A percentile compares a stretch with the other conserved stretches of the same genome.
These are phyloP conservation scores for Macrophya alboannulata DNA, from an alignment of 2,888 invertebrate species.

Conservation along the genomic window DNA sequence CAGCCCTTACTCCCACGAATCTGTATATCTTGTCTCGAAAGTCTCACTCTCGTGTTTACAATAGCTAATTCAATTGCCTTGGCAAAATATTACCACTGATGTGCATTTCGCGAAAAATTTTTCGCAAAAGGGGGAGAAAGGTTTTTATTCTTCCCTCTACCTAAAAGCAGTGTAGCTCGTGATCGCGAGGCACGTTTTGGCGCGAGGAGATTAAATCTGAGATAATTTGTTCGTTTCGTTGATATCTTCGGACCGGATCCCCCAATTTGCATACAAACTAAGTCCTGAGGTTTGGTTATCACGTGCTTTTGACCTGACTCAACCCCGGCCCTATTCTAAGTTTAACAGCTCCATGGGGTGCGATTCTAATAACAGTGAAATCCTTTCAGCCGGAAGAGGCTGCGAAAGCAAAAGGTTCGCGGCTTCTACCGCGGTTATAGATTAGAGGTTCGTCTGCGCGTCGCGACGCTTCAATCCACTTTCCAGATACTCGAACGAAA, in stretches of 20 bases:
- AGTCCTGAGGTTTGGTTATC: constrained; percentile 33
- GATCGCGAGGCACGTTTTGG: background rate
- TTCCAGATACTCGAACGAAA: background rate
- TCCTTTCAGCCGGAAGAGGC: constrained; percentile 38
- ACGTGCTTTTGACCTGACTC: constrained; percentile 47
- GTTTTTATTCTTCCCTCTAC: background rate
- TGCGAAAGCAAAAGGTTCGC: constrained; percentile 30
- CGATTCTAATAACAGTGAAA: constrained; percentile 48
- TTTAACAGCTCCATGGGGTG: constrained; percentile 39
- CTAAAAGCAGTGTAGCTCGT: background rate
- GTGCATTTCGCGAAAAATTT: background rate
- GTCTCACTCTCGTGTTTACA: constrained; percentile 4
- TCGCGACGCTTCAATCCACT: constrained; percentile 47
- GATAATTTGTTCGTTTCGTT: constrained; percentile 38
- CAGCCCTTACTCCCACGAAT: background rate
- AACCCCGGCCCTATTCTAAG: constrained; percentile 7
- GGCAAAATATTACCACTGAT: background rate
- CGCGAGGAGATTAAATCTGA: background rate
- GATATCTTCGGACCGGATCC: constrained; percentile 11
- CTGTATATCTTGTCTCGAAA: background rate
- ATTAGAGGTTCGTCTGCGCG: constrained; percentile 15
- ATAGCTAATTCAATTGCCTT: constrained; percentile 3
- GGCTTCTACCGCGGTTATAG: constrained; percentile 16
- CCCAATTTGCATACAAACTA: constrained; percentile 34
- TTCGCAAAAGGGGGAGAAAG: background rate